Percentiles rank a stretch among this genome's conserved stretches.
Conservation (phyloP, 2,888 invertebrate species). For the Platynereis dumerilii region DNA sequence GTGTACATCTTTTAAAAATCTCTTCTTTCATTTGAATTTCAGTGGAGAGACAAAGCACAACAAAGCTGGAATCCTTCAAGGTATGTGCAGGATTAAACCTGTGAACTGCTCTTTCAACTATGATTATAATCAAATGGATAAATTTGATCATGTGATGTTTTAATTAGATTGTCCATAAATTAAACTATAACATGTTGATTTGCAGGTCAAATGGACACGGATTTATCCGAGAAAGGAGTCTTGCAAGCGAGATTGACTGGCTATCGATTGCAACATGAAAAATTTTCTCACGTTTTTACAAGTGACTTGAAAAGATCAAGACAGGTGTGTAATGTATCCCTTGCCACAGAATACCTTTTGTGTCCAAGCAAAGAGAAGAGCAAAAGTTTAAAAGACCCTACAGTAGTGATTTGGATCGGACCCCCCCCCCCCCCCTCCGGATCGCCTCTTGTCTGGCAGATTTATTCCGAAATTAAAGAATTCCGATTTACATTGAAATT, state of each 20-base stretch:
- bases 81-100: constrained; percentile 38
- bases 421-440: no score
- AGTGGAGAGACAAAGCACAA: constrained; percentile 57
- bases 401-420: no score
- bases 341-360: no score
- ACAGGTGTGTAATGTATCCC: constrained; percentile 30
- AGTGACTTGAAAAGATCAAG: constrained; percentile 54
- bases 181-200: constrained; percentile 5
- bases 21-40: constrained; percentile 38
- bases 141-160: background rate
- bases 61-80: constrained; percentile 54
- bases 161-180: background rate
- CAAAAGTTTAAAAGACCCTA: no score
- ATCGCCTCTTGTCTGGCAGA: no score
- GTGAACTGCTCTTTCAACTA: no score
- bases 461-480: no score
- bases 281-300: constrained; percentile 52
- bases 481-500: no score
- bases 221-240: constrained; percentile 49
- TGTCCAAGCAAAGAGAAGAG: no score
- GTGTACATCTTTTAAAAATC: no score
- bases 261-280: constrained; percentile 47
- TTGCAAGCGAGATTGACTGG: constrained; percentile 50
- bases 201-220: constrained; percentile 52
- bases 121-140: background rate